Evolutionary conservation across 2,113 vertebrate species (phyloP).

Genomic region (Cyprinus carpio): DNA sequence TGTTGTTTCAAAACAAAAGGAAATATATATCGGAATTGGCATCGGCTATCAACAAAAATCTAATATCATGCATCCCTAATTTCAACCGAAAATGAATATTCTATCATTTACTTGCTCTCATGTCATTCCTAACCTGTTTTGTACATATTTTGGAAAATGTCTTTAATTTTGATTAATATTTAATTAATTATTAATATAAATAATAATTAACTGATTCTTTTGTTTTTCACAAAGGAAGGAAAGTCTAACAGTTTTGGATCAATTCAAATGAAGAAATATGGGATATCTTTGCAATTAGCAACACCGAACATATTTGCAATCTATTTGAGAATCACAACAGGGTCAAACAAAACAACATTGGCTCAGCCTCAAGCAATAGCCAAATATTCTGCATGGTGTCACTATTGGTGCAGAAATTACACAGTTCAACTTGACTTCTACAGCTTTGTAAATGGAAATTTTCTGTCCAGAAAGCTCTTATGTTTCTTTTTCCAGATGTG

Average conservation of each 20-base stretch:
- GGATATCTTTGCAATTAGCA: background rate
- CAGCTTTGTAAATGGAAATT: slow-evolving; percentile 49
- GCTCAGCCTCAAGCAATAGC: background rate
- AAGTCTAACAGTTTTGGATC: background rate
- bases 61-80: too few relatives aligned
- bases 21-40: too few relatives aligned
- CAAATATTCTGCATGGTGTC: background rate
- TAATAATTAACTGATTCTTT: background rate
- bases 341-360: background rate
- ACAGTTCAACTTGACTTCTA: background rate
- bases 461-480: slow-evolving; percentile 2
- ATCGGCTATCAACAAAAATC: too few relatives aligned
- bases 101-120: background rate
- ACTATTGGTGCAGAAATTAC: background rate
- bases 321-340: background rate
- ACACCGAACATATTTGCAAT: background rate
- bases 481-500: slow-evolving; percentile 1
- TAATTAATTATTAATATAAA: too few relatives aligned
- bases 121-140: background rate
- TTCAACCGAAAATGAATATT: background rate
- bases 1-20: too few relatives aligned
- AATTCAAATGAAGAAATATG: background rate
- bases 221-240: background rate
- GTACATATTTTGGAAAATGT: background rate
- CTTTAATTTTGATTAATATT: background rate